Conservation (phyloP, 2,113 vertebrate species). For the Zosterops borbonicus region DNA sequence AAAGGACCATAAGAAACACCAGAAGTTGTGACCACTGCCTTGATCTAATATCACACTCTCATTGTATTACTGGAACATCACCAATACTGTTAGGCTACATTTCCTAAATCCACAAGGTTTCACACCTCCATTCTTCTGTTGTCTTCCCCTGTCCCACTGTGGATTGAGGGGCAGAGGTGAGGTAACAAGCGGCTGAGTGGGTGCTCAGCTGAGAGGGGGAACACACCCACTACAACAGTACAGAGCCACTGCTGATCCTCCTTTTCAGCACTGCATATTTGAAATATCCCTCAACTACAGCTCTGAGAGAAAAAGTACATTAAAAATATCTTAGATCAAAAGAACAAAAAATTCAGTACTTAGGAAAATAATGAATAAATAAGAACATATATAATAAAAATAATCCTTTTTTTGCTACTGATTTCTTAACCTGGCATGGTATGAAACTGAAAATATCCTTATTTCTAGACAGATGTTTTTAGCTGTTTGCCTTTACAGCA, state of each 20-base stretch:
- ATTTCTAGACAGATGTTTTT: background rate
- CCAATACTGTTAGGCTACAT: background rate
- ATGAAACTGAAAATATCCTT: background rate
- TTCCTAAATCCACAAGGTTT: background rate
- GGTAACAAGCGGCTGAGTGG: rapidly evolving
- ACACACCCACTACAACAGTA: background rate
- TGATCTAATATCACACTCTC: background rate
- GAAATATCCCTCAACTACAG: background rate
- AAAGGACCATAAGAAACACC: background rate
- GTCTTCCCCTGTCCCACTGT: background rate
- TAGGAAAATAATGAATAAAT: background rate
- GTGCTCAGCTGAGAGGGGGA: background rate
- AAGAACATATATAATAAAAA: background rate
- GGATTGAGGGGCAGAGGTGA: background rate
- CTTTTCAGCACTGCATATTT: background rate
- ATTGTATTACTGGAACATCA: background rate
- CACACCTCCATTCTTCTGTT: background rate
- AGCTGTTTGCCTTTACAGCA: background rate
- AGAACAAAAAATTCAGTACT: background rate
- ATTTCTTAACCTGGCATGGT: background rate
- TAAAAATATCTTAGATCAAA: background rate
- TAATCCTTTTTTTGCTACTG: background rate
- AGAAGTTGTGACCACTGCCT: background rate
- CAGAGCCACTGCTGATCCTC: background rate
- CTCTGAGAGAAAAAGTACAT: background rate